Evolutionary conservation across 1,140 invertebrate species (phyloP), one percentile per base, ranked within the genome.

Genomic region (Grapholita molesta): DNA sequence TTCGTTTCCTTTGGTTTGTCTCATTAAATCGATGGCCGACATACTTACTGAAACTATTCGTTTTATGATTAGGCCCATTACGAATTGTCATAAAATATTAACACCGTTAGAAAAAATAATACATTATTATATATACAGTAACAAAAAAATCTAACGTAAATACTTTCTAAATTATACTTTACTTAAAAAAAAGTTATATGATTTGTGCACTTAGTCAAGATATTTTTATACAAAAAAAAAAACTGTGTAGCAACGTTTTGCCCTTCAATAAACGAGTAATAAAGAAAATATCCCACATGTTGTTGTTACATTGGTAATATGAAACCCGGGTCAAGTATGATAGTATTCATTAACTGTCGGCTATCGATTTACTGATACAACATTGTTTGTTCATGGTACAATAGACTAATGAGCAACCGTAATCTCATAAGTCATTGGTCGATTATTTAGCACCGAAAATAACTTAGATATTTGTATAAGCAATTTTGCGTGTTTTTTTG

Each of bases 331-430:
- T 30, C 55, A 61, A 61, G 55, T 64, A 71, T 67, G 66, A 38
- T 24, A 33, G 67, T 69, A 67, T 69, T 72, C 64, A 73, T 77
- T 77, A 74, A 53, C 57, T 32, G 55, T 61, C 68, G 18, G 64
- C 69, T 77, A 82, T 78, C 73, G 67, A 74, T 80, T 74, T 69
- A 66, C 72, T 70, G 72, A 77, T 77, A 81, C 71, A 72, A 73
- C 75, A 77, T 82, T 83, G 78, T 82, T 86, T 80, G 78, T 70
- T 75, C 75, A 71, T 69, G 65, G 77, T 77, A 76, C 64, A 66
- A 73, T 74, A 75, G 68, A 57, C 67, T 73, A 61, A 74, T 74
- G 75, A 71, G 71, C 70, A 70, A 64, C 15, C 33, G 66, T 69
- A 66, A 65, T 61, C 64, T 66, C 67, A 69, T 71, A 76, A 70